These are phyloP conservation scores for Platyrinchus mystaceus DNA, from an alignment of 2,797 vertebrate species.

Conservation along the genomic window DNA sequence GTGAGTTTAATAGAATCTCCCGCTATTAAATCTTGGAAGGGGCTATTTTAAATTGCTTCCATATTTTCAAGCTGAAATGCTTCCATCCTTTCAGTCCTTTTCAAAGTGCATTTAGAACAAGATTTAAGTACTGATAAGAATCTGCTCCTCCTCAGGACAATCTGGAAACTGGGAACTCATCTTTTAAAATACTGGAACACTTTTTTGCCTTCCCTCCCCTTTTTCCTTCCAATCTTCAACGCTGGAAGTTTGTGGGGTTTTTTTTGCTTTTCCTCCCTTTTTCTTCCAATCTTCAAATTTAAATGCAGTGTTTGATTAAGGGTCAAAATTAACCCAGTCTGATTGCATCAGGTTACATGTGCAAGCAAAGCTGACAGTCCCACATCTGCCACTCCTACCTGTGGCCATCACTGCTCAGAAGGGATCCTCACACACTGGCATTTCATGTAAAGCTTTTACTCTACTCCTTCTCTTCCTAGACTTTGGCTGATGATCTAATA, in stretches of 20 bases:
- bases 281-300: background rate
- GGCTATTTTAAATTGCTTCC: background rate
- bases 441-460: background rate
- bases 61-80: background rate
- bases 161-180: background rate
- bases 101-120: background rate
- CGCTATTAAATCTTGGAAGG: background rate
- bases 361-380: background rate
- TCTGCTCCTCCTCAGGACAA: background rate
- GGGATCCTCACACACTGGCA: background rate
- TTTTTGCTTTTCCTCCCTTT: background rate
- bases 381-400: background rate
- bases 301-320: background rate
- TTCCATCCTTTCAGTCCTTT: background rate
- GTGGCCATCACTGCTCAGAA: background rate
- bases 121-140: background rate
- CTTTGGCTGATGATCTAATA: background rate
- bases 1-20: background rate
- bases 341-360: background rate
- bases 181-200: background rate
- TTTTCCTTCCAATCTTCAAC: background rate
- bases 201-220: background rate
- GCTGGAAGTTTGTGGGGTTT: too few species aligned
- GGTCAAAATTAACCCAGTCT: background rate
- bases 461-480: background rate